Conservation (phyloP, 1,140 invertebrate genomes). For the Drosophila pachea region DNA sequence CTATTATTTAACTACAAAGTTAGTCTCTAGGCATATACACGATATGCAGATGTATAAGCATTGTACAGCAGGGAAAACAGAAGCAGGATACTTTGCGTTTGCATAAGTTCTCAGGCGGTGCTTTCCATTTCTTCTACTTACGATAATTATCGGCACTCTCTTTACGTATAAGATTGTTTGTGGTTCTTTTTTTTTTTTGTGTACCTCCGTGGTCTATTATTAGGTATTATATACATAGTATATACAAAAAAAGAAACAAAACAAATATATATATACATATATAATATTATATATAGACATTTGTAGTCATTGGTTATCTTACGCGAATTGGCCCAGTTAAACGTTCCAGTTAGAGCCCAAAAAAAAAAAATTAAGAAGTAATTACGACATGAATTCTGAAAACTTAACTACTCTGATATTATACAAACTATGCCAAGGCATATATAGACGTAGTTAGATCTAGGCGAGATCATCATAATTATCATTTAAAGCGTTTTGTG, state of each 20-base stretch:
- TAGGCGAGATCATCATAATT: conserved; percentile 24
- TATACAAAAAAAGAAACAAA: conserved; percentile 4
- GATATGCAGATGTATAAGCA: conserved; percentile 23
- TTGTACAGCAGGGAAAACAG: conserved; percentile 25
- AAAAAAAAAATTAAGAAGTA: conserved; percentile 25
- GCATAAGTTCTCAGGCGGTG: conserved; percentile 15
- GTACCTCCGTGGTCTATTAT: conserved; percentile 16
- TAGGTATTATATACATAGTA: conserved; percentile 37
- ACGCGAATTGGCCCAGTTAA: conserved; percentile 52
- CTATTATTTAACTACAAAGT: conserved; percentile 54
- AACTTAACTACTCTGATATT: conserved; percentile 23
- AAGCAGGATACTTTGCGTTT: conserved; percentile 14
- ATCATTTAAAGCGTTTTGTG: conserved; percentile 41
- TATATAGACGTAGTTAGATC: conserved; percentile 15
- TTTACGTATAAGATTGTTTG: conserved; percentile 29
- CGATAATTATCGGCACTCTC: conserved; percentile 31
- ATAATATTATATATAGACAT: conserved; percentile 27
- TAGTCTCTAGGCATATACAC: conserved; percentile 42
- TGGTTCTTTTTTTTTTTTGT: conserved; percentile 29
- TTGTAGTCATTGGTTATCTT: conserved; percentile 40
- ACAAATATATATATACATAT: conserved; percentile 6
- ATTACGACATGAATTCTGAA: conserved; percentile 35
- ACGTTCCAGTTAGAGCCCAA: conserved; percentile 56
- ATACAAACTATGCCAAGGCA: conserved; percentile 7
- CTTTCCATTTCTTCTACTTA: conserved; percentile 34